A percentile compares a stretch with the other conserved stretches of the same genome.
Conservation (phyloP, 2,888 invertebrate species). For the Melinaea menophilus region DNA sequence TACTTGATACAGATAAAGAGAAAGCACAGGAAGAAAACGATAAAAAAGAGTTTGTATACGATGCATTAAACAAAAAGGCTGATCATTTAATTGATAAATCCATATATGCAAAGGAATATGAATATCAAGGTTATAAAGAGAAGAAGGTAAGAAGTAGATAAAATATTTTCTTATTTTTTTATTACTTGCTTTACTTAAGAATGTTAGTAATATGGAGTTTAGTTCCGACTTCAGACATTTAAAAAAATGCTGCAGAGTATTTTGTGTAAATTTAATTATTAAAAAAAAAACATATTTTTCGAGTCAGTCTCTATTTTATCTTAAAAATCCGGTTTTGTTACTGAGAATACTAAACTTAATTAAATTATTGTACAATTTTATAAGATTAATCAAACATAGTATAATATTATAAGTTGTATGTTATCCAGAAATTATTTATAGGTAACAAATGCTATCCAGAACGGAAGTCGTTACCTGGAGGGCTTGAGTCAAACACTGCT, state of each 20-base stretch:
- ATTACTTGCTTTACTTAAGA: no score
- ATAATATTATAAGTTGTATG: neutral
- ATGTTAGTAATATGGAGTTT: no score
- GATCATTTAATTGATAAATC: constrained; percentile 15
- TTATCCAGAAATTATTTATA: constrained; percentile 28
- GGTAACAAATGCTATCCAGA: constrained; percentile 48
- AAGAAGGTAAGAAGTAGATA: constrained; percentile 49
- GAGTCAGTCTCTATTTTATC: no score
- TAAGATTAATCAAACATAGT: no score
- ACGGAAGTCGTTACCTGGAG: constrained; percentile 58
- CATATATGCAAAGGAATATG: constrained; percentile 48
- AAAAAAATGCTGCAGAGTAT: no score
- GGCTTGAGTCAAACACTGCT: constrained; percentile 57
- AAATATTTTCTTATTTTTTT: no score
- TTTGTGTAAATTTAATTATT: no score
- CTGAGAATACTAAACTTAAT: no score
- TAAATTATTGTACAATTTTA: no score
- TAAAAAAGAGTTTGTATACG: constrained; percentile 27
- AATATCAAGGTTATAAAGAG: constrained; percentile 54
- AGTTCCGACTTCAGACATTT: no score
- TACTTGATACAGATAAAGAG: constrained; percentile 48
- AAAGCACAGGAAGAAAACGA: constrained; percentile 33
- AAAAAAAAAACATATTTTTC: no score
- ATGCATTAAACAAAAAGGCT: constrained; percentile 25
- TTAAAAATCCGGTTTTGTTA: no score